Conservation (phyloP, 1,140 invertebrate genomes). For the Ctenoplectra terminalis region DNA sequence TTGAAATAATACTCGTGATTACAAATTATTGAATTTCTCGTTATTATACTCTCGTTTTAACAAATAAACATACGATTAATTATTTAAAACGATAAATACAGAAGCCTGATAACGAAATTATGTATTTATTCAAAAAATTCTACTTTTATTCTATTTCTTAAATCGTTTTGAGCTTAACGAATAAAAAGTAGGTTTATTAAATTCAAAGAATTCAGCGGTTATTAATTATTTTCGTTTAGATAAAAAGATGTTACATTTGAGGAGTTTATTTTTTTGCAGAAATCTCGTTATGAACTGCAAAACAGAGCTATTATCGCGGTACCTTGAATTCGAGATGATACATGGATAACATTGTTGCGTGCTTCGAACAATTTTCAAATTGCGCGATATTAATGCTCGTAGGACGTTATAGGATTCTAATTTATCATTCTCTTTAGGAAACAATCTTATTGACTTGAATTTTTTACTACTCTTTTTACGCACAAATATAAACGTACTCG, state of each 20-base stretch:
- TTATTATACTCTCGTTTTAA: not conserved
- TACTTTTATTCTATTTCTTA: not conserved
- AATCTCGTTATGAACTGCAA: constrained; percentile 28
- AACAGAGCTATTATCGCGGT: constrained; percentile 44
- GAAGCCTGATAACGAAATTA: not conserved
- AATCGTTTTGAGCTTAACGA: not conserved
- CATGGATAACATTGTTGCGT: constrained; percentile 53
- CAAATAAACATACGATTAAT: not conserved
- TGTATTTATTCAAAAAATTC: not conserved
- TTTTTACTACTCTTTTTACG: too few relatives aligned
- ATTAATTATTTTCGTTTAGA: not conserved
- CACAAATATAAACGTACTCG: too few relatives aligned
- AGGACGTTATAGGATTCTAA: constrained; percentile 47
- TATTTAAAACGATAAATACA: not conserved
- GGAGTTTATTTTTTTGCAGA: constrained; percentile 30
- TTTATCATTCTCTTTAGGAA: too few relatives aligned
- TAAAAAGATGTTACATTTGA: not conserved
- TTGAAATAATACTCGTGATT: not conserved
- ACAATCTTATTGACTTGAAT: too few relatives aligned
- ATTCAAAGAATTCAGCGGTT: too few relatives aligned
- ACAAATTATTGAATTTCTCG: constrained; percentile 7
- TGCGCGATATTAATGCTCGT: constrained; percentile 59
- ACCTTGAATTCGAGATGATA: constrained; percentile 59
- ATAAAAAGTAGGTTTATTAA: too few relatives aligned
- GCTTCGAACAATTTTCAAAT: too few relatives aligned